Conservation (phyloP, 2,113 vertebrate genomes). For the Illadopsis cleaveri region DNA sequence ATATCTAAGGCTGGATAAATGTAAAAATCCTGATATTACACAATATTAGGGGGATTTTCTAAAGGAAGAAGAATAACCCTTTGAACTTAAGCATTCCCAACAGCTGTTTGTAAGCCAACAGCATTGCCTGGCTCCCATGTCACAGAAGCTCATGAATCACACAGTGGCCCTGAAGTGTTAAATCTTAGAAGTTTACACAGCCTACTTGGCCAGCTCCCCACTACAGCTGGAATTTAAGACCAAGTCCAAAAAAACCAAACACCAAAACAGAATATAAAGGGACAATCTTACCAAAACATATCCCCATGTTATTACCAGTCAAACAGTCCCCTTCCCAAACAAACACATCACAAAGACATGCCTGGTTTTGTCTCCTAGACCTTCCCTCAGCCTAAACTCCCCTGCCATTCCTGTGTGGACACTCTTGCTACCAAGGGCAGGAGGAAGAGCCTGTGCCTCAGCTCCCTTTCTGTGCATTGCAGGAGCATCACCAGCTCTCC, state of each 20-base stretch:
- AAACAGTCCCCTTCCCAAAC: not conserved
- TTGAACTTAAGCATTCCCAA: not conserved
- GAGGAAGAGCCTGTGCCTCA: not conserved
- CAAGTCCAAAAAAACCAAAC: not conserved
- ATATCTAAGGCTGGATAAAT: not conserved
- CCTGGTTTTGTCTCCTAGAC: not conserved
- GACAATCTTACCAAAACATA: not conserved
- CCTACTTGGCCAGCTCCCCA: not conserved
- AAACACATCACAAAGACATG: not conserved
- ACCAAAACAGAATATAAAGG: not conserved
- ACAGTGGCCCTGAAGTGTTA: not conserved
- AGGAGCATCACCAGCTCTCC: not conserved
- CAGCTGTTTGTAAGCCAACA: not conserved
- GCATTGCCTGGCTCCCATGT: not conserved
- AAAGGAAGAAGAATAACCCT: not conserved
- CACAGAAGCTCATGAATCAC: not conserved
- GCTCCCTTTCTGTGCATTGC: not conserved
- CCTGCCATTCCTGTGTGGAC: not conserved
- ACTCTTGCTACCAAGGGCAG: not conserved
- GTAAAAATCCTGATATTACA: not conserved
- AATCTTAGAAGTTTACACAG: not conserved
- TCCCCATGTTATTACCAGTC: not conserved
- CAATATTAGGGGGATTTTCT: not conserved
- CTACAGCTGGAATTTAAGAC: not conserved
- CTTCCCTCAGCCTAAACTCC: not conserved